These are phyloP conservation scores for Tachina lurida DNA, from an alignment of 2,888 invertebrate genomes.

Conservation along the genomic window DNA sequence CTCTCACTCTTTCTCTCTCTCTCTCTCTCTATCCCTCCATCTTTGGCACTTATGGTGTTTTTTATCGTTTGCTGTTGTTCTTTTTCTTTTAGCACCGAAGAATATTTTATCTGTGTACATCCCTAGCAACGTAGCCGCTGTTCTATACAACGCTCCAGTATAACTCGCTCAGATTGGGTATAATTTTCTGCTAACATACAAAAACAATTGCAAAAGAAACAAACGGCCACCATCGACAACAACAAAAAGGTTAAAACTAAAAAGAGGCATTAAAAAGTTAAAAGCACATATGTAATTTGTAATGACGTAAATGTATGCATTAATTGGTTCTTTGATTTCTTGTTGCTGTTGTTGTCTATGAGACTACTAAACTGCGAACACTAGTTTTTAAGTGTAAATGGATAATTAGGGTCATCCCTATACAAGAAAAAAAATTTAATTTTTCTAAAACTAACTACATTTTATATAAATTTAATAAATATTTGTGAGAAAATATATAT, in stretches of 20 bases:
- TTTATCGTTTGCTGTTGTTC: constrained; percentile 12
- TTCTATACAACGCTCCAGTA: constrained; percentile 72
- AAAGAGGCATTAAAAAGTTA: neutral
- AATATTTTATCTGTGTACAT: constrained; percentile 79
- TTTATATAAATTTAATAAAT: neutral
- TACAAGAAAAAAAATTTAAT: neutral
- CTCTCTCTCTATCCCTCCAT: too few species aligned
- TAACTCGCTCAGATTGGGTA: constrained; percentile 78
- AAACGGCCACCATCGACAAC: neutral
- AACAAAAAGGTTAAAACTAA: neutral
- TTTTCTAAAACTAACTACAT: neutral
- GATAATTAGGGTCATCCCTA: neutral
- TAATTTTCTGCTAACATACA: constrained; percentile 53
- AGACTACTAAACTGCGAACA: neutral
- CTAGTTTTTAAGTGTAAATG: neutral
- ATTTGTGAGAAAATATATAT: neutral
- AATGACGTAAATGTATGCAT: constrained; percentile 26
- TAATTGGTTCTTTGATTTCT: constrained; percentile 42
- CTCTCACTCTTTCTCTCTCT: neutral
- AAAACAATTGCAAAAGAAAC: neutral
- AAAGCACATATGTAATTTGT: constrained; percentile 46
- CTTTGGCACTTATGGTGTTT: neutral
- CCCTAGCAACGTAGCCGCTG: constrained; percentile 76
- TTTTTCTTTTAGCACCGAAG: constrained; percentile 78
- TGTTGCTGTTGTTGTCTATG: neutral